A percentile compares a stretch with the other conserved stretches of the same genome.
Conservation (phyloP, 2,888 invertebrate genomes). For the Phaedon cochleariae region DNA sequence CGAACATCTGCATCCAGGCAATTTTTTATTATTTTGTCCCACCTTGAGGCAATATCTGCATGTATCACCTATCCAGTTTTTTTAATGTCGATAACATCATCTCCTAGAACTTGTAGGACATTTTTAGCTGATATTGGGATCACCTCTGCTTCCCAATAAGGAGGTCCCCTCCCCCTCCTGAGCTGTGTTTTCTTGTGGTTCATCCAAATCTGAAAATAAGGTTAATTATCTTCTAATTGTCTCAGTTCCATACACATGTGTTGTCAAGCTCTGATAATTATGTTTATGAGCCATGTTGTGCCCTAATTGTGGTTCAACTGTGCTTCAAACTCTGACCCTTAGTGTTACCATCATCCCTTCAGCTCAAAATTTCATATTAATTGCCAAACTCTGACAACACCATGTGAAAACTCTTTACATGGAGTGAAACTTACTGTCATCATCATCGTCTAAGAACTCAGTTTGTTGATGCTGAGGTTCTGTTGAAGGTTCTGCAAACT, state of each 20-base stretch:
- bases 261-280: too few relatives aligned
- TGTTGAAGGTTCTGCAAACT: too few relatives aligned
- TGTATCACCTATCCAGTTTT: not conserved
- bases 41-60: not conserved
- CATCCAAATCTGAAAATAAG: too few relatives aligned
- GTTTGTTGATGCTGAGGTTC: too few relatives aligned
- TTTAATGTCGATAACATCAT: not conserved
- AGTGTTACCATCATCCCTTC: too few relatives aligned
- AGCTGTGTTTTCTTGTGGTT: too few relatives aligned
- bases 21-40: not conserved
- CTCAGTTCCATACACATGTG: not conserved
- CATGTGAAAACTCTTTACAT: conserved; percentile 4
- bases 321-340: too few relatives aligned
- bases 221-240: too few relatives aligned
- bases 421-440: not conserved
- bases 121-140: not conserved
- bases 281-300: too few relatives aligned
- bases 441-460: not conserved
- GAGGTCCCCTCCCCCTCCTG: not conserved
- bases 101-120: not conserved
- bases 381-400: conserved; percentile 4
- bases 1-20: not conserved
- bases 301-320: too few relatives aligned
- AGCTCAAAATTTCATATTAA: too few relatives aligned
- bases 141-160: not conserved